Conservation (phyloP, 2,113 vertebrate species). For the Megalops atlanticus region DNA sequence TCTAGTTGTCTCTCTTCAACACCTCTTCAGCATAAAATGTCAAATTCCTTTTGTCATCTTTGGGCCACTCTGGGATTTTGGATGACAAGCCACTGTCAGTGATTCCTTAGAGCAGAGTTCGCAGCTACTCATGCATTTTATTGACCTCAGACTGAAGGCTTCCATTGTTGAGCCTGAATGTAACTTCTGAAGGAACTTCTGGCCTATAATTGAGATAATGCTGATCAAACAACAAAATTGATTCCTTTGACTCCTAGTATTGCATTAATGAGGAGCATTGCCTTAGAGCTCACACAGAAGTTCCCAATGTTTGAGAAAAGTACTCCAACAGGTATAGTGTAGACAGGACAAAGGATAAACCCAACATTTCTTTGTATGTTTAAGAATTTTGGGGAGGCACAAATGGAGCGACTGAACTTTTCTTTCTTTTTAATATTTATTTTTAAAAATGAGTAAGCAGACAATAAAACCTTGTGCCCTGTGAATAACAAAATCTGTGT, state of each 20-base stretch:
- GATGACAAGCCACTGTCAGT: slow-evolving; percentile 29
- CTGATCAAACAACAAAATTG: slow-evolving; percentile 44
- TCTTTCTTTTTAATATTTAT: slow-evolving; percentile 75
- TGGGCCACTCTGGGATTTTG: slow-evolving; percentile 50
- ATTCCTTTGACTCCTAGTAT: slow-evolving; percentile 30
- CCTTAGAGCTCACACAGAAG: slow-evolving; percentile 19
- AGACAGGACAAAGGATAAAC: slow-evolving; percentile 8
- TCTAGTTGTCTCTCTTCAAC: too few species aligned
- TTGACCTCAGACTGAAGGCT: slow-evolving; percentile 25
- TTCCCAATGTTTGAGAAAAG: neutral
- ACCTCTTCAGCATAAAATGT: too few species aligned
- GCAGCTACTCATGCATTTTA: slow-evolving; percentile 14
- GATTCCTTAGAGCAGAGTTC: slow-evolving; percentile 23
- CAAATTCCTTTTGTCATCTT: slow-evolving; percentile 57
- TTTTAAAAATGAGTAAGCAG: slow-evolving; percentile 85
- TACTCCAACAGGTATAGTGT: neutral
- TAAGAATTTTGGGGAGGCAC: neutral
- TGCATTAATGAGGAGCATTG: slow-evolving; percentile 37
- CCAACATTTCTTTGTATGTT: too few species aligned
- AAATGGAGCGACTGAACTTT: neutral
- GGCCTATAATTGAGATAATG: slow-evolving; percentile 11
- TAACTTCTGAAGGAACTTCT: slow-evolving; percentile 12
- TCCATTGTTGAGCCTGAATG: slow-evolving; percentile 8
- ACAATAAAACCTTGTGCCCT: slow-evolving; percentile 66
- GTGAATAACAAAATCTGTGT: slow-evolving; percentile 77